Evolutionary conservation across 2,888 invertebrate species (phyloP).

Genomic region (Thymelicus sylvestris): DNA sequence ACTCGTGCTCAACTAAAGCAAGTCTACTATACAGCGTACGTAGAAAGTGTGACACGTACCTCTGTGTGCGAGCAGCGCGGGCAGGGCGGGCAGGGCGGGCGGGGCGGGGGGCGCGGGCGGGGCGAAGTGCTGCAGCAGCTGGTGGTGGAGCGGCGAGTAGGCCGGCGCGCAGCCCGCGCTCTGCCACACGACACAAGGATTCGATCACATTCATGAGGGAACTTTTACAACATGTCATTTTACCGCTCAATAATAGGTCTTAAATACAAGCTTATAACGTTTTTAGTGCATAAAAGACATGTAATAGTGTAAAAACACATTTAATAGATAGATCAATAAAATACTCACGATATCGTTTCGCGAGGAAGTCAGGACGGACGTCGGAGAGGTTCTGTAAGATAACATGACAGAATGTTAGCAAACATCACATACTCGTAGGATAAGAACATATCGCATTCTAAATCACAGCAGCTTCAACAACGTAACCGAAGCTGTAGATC

Average conservation of each 20-base stretch:
- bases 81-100: slow-evolving; percentile 59
- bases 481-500: neutral
- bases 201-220: too few relatives aligned
- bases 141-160: slow-evolving; percentile 74
- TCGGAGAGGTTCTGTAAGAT: slow-evolving; percentile 69
- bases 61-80: slow-evolving; percentile 41
- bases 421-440: too few relatives aligned
- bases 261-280: too few relatives aligned
- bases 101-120: slow-evolving; percentile 89
- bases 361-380: slow-evolving; percentile 55
- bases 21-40: neutral
- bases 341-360: slow-evolving; percentile 65
- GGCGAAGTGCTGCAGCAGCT: slow-evolving; percentile 70
- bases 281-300: too few relatives aligned
- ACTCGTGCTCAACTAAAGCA: too few relatives aligned
- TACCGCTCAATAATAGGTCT: too few relatives aligned
- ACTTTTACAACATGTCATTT: too few relatives aligned
- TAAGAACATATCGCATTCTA: too few relatives aligned
- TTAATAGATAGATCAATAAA: neutral
- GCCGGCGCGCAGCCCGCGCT: slow-evolving; percentile 42
- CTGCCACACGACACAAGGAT: slow-evolving; percentile 15
- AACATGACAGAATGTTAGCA: slow-evolving; percentile 14
- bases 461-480: too few relatives aligned
- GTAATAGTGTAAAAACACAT: too few relatives aligned
- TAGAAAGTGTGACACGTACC: slow-evolving; percentile 7